Conservation (phyloP, 2,888 invertebrate species). For the Suillia variegata region DNA sequence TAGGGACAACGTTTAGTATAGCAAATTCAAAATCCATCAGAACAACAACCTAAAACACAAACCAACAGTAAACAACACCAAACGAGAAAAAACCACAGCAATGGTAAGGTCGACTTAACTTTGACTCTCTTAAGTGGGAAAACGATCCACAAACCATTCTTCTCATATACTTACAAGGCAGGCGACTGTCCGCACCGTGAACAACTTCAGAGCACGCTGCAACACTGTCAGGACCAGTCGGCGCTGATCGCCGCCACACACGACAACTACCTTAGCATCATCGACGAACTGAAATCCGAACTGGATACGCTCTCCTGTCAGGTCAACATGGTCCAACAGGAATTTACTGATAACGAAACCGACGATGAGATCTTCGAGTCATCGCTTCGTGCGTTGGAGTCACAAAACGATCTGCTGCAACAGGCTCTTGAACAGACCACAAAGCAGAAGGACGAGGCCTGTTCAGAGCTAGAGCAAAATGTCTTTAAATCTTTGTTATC, state of each 20-base stretch:
- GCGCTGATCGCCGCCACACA: slow-evolving; percentile 40
- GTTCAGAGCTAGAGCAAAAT: slow-evolving; percentile 28
- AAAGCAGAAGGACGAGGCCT: slow-evolving; percentile 21
- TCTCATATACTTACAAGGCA: slow-evolving; percentile 21
- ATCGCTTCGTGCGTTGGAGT: slow-evolving; percentile 39
- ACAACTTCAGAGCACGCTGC: slow-evolving; percentile 28
- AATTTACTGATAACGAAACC: slow-evolving; percentile 28
- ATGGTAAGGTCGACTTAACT: slow-evolving; percentile 35
- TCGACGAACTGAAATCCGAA: slow-evolving; percentile 55
- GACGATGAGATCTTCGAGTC: slow-evolving; percentile 30
- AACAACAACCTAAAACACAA: slow-evolving; percentile 11
- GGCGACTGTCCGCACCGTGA: slow-evolving; percentile 43
- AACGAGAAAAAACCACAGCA: background rate
- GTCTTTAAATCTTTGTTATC: too few relatives aligned
- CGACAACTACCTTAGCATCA: slow-evolving; percentile 54
- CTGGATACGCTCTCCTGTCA: slow-evolving; percentile 52
- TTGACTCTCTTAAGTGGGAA: too few relatives aligned
- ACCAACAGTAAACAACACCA: slow-evolving; percentile 13
- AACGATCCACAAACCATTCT: too few relatives aligned
- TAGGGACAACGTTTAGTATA: background rate
- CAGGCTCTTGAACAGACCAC: slow-evolving; percentile 36
- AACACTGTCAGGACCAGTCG: slow-evolving; percentile 41
- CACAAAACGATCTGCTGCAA: slow-evolving; percentile 45
- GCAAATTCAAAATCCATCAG: background rate
- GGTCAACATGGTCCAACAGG: slow-evolving; percentile 47